Conservation (phyloP, 2,113 vertebrate genomes). For the Anolis sagrei region DNA sequence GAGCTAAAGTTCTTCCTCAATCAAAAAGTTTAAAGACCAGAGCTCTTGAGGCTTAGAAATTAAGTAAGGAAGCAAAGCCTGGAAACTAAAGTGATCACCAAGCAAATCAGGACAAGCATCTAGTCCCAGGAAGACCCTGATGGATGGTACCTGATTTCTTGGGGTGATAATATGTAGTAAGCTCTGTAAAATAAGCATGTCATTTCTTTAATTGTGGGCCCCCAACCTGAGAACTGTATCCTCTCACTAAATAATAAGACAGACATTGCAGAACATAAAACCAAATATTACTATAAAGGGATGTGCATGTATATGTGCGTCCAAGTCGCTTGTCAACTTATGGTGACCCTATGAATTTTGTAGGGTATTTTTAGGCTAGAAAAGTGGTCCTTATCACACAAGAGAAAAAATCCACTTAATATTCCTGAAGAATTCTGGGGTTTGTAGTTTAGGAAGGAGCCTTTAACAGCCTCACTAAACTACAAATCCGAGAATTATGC, state of each 20-base stretch:
- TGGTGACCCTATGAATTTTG: not conserved
- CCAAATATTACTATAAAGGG: too few species aligned
- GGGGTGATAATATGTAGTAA: not conserved
- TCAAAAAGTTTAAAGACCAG: not conserved
- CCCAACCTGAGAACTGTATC: not conserved
- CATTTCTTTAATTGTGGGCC: not conserved
- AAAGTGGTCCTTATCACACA: too few species aligned
- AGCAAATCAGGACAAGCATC: not conserved
- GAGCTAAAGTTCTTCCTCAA: not conserved
- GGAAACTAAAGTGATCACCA: not conserved
- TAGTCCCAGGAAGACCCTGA: too few species aligned
- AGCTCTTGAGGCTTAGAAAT: not conserved
- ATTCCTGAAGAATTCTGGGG: too few species aligned
- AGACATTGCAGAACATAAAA: too few species aligned
- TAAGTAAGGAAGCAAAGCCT: not conserved
- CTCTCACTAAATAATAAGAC: not conserved
- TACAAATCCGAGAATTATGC: too few species aligned
- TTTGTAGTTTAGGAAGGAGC: too few species aligned
- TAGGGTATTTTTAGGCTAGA: not conserved
- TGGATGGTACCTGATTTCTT: not conserved
- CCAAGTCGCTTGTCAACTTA: too few species aligned
- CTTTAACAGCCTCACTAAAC: too few species aligned
- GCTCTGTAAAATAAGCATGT: not conserved
- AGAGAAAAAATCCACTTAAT: too few species aligned
- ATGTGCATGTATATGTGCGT: too few species aligned